A percentile compares a stretch with the other conserved stretches of the same genome.
Evolutionary conservation across 1,140 invertebrate species (phyloP).

Genomic region (Bombyx mori): DNA sequence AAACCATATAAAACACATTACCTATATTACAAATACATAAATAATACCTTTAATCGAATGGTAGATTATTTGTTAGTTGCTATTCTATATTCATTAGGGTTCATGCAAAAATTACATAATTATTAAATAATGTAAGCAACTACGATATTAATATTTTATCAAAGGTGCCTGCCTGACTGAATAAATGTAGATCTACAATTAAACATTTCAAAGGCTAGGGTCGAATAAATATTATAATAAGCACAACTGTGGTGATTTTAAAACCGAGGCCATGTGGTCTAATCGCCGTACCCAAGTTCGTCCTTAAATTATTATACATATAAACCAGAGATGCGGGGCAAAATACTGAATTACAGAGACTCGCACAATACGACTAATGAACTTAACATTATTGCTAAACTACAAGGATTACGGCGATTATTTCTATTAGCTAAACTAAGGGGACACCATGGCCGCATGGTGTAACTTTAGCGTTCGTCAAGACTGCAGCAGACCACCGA

Average conservation of each 20-base stretch:
- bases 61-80: conserved; percentile 15
- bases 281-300: conserved; percentile 35
- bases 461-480: conserved; percentile 44
- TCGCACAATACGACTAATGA: no score
- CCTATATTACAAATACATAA: no score
- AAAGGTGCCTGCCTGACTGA: no score
- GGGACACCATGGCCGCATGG: conserved; percentile 65
- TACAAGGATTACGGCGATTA: conserved; percentile 33
- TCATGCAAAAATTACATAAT: conserved; percentile 28
- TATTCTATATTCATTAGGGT: conserved; percentile 19
- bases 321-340: background rate
- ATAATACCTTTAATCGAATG: no score
- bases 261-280: conserved; percentile 55
- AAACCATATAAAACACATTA: conserved; percentile 26
- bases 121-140: conserved; percentile 28
- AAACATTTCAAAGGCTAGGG: conserved; percentile 65
- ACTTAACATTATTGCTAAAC: background rate
- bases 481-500: conserved; percentile 24
- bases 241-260: conserved; percentile 34
- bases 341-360: conserved; percentile 1
- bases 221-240: conserved; percentile 29
- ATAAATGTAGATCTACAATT: conserved; percentile 17
- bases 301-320: background rate
- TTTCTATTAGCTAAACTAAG: conserved; percentile 39
- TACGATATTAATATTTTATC: no score